Base-by-base conservation (phyloP, 37 sponge, comb jelly and placozoan species). In the Mnemiopsis leidyi region DNA sequence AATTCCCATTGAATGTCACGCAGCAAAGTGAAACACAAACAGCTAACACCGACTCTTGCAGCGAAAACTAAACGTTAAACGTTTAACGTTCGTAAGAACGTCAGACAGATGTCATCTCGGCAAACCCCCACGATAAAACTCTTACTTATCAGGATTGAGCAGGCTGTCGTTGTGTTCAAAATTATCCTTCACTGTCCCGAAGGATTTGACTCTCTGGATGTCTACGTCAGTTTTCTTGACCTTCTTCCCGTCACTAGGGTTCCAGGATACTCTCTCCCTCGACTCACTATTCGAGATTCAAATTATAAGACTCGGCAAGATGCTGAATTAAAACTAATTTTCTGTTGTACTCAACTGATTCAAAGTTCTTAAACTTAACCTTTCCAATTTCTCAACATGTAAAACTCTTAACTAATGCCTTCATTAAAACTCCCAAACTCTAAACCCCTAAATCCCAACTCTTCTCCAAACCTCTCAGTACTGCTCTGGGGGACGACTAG, bases 81-180 rank as follows among this genome's bases (percentile, higher is more conserved):
- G n/a, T n/a, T n/a, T n/a, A n/a, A n/a, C n/a, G n/a, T n/a, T n/a
- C n/a, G n/a, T n/a, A n/a, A n/a, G n/a, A n/a, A 48, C 61, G 61
- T 48, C 5, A 48, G 9, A 48, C 61, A 18, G 61, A 48, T 48
- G 61, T 48, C 13, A 48, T n/a, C 61, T 13, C 61, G 13, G 9
- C 13, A 48, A 48, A 48, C 61, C 5, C 61, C 13, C 61, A 48
- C 13, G 61, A 18, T 48, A 48, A 48, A 48, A 13, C 61, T 13
- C 75, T 71, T 18, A 71, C 75, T 71, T 71, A 25, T 71, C 75
- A 29, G 75, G 75, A 71, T 71, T 71, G 25, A 71, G 75, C 75
- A 71, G 30, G 20, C 30, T 28, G 20, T 71, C 75, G 20, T 71
- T 71, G 5, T 71, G 75, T 25, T 71, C 75, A 71, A 71, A 71